Evolutionary conservation across 2,888 invertebrate species (phyloP), one percentile per base, ranked within the genome.

Genomic region (Mylabris sibirica): DNA sequence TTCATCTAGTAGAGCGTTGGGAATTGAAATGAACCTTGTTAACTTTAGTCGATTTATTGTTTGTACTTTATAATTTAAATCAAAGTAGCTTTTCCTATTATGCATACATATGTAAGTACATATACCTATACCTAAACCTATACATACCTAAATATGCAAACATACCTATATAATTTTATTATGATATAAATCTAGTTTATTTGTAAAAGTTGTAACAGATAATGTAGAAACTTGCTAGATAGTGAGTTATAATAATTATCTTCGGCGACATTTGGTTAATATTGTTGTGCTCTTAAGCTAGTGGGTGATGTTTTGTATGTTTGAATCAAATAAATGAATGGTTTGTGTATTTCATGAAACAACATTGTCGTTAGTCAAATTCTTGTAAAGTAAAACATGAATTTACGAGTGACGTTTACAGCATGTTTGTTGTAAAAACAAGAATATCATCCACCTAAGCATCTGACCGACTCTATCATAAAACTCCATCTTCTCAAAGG

Each of bases 381-480:
- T 65, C 69, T 68, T 60, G 68, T 72, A 74, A 75, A 72, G 73
- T 74, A 75, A 73, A 75, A 76, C 72, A 73, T 75, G 72, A 70
- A 76, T 78, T 77, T 74, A 79, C 75, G 80, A 77, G 76, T 75
- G 75, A 79, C 79, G 79, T 81, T 82, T 81, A 81, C 77, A 78
- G 77, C 75, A 8, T 26, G 70, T 65, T 72, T 72, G 80, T 75
- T 80, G 77, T 82, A 81, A 80, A 81, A 80, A 78, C 75, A 73
- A 76, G 74, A 74, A 77, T 74, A 76, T 74, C 74, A 75, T 71
- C 73, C 72, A 69, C 68, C 72, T 70, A 75, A 79, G 73, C 78
- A 79, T 78, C 80, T 80, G 81, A 81, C 80, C 81, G 79, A 80
- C 78, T 80, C 78, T 77, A 77, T 79, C 80, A 80, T 82, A 80